These are phyloP conservation scores for Anniella stebbinsi DNA, from an alignment of 2,797 vertebrate genomes.

Conservation along the genomic window DNA sequence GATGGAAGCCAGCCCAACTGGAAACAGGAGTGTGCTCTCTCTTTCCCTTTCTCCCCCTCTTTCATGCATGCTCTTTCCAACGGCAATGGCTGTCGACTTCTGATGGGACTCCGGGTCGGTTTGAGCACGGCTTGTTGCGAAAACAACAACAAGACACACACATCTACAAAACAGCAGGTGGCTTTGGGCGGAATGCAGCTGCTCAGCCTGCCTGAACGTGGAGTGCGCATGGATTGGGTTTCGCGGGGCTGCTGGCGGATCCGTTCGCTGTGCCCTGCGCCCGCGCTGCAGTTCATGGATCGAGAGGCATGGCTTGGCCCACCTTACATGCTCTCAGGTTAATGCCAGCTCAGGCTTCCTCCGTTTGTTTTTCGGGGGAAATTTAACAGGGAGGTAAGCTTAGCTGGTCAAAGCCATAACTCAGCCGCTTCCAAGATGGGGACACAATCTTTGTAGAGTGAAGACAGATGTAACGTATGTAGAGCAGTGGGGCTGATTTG, in stretches of 20 bases:
- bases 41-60: not conserved
- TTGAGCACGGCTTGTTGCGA: not conserved
- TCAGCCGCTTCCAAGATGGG: slow-evolving; percentile 44
- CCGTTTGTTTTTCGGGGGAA: not conserved
- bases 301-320: slow-evolving; percentile 48
- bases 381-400: slow-evolving; percentile 8
- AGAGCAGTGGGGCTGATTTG: no score
- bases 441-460: not conserved
- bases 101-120: not conserved
- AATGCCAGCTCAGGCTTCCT: slow-evolving; percentile 35
- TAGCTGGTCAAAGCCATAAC: slow-evolving; percentile 69
- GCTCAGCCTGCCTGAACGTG: not conserved
- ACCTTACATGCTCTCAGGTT: slow-evolving; percentile 66
- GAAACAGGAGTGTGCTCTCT: not conserved
- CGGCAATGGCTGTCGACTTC: not conserved
- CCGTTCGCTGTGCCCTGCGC: slow-evolving; percentile 33
- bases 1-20: not conserved
- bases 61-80: not conserved
- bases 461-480: slow-evolving; percentile 9
- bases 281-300: not conserved
- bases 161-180: not conserved
- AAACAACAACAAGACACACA: not conserved
- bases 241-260: not conserved
- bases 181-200: not conserved
- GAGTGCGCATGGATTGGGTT: not conserved